phyloP scores from a whole-genome alignment of 2,113 vertebrate genomes.

The Caloenas nicobarica region DNA sequence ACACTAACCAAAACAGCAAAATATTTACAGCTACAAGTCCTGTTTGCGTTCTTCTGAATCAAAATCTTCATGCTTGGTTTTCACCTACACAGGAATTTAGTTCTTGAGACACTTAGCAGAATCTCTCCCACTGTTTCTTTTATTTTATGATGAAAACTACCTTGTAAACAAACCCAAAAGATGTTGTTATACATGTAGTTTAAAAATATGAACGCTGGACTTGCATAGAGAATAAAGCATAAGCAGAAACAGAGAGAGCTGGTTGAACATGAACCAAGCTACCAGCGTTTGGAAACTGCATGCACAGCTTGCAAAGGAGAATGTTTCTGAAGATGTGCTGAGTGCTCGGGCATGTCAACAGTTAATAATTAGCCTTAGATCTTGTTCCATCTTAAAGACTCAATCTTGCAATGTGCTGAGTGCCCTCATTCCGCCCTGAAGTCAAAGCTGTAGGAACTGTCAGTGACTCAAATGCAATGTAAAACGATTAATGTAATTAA shows the following conservation, averaged over 20 bases:
- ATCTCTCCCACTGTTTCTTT: neutral
- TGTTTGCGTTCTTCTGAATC: neutral
- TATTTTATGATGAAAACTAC: neutral
- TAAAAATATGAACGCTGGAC: neutral
- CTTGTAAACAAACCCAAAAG: neutral
- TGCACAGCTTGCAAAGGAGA: neutral
- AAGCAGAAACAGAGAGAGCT: neutral
- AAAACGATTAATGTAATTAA: neutral
- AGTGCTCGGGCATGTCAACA: neutral
- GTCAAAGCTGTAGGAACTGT: neutral
- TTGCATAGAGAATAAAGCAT: neutral
- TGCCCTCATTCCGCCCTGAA: neutral
- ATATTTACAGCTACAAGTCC: neutral
- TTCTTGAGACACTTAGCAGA: neutral
- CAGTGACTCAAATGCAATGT: neutral
- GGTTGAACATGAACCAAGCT: neutral
- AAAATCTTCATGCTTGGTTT: neutral
- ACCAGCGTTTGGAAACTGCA: neutral
- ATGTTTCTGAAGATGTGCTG: neutral
- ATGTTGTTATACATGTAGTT: neutral
- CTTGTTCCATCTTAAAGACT: neutral
- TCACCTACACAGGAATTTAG: neutral
- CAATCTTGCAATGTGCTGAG: neutral
- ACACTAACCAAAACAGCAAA: neutral
- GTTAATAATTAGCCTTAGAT: neutral